Conservation (phyloP, 2,888 invertebrate genomes). For the Allygus modestus region DNA sequence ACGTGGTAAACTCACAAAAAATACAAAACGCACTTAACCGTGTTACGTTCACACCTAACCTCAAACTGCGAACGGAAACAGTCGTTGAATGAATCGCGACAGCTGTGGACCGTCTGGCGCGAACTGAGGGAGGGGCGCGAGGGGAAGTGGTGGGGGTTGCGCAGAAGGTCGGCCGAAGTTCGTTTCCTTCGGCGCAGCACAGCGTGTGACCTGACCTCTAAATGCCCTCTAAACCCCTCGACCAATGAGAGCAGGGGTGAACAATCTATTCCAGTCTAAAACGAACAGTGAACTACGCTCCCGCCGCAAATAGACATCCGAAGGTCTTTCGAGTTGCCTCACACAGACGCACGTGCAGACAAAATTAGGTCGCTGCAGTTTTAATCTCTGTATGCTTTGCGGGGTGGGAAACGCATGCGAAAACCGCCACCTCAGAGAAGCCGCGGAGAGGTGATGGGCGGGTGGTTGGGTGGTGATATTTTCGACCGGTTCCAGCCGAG, state of each 20-base stretch:
- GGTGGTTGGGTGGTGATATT: no score
- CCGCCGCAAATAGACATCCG: conserved; percentile 54
- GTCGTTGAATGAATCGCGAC: conserved; percentile 7
- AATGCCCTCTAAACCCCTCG: conserved; percentile 60
- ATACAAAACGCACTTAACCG: background rate
- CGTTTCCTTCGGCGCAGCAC: conserved; percentile 44
- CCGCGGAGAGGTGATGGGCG: background rate
- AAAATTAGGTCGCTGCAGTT: conserved; percentile 15
- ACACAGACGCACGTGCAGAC: conserved; percentile 16
- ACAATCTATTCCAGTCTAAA: conserved; percentile 60
- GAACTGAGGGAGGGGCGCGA: background rate
- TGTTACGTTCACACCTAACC: conserved; percentile 26
- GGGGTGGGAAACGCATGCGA: no score
- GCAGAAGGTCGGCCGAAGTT: conserved; percentile 50
- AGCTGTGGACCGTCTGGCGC: conserved; percentile 50
- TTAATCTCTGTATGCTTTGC: background rate
- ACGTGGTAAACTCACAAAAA: background rate
- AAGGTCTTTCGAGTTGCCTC: conserved; percentile 37
- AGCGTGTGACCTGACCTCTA: conserved; percentile 53
- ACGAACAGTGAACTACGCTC: conserved; percentile 41
- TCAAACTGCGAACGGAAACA: conserved; percentile 39
- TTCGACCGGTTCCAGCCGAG: no score
- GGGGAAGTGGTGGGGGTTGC: conserved; percentile 5
- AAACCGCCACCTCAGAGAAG: background rate
- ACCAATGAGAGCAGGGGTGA: conserved; percentile 67